A percentile compares a stretch with the other conserved stretches of the same genome.
Evolutionary conservation across 1,140 invertebrate genomes (phyloP).

Genomic region (Palaemon carinicauda): DNA sequence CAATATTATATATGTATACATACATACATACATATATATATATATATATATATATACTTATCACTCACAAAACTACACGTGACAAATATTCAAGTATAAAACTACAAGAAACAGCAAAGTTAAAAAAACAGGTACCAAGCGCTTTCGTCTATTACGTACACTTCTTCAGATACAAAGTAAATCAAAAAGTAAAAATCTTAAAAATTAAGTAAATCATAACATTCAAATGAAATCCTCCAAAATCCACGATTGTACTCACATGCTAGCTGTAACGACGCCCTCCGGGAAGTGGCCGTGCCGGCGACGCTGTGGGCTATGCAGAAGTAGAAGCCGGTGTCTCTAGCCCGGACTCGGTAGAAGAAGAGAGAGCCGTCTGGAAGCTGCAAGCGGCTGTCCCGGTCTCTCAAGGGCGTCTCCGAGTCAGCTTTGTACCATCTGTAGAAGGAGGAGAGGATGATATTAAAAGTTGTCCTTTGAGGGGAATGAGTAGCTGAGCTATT

Average conservation of each 20-base stretch:
- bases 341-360: slow-evolving; percentile 82
- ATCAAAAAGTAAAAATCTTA: too few relatives aligned
- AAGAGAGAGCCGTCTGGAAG: slow-evolving; percentile 92
- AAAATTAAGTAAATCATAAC: too few relatives aligned
- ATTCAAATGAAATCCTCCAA: too few relatives aligned
- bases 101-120: too few relatives aligned
- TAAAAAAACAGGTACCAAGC: too few relatives aligned
- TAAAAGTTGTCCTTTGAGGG: background rate
- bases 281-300: slow-evolving; percentile 71
- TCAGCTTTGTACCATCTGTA: slow-evolving; percentile 42
- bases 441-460: background rate
- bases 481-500: background rate
- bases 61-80: too few relatives aligned
- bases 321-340: slow-evolving; percentile 91
- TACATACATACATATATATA: too few relatives aligned
- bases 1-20: too few relatives aligned
- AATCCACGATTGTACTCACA: slow-evolving; percentile 48
- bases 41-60: too few relatives aligned
- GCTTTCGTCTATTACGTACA: too few relatives aligned
- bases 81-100: too few relatives aligned
- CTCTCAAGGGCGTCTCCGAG: slow-evolving; percentile 7
- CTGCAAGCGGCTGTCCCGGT: slow-evolving; percentile 77
- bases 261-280: slow-evolving; percentile 32
- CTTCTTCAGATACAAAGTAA: too few relatives aligned
- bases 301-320: slow-evolving; percentile 89